Evolutionary conservation across 2,888 invertebrate species (phyloP), one percentile per base, ranked within the genome.

Genomic region (Amphipoea lucens): DNA sequence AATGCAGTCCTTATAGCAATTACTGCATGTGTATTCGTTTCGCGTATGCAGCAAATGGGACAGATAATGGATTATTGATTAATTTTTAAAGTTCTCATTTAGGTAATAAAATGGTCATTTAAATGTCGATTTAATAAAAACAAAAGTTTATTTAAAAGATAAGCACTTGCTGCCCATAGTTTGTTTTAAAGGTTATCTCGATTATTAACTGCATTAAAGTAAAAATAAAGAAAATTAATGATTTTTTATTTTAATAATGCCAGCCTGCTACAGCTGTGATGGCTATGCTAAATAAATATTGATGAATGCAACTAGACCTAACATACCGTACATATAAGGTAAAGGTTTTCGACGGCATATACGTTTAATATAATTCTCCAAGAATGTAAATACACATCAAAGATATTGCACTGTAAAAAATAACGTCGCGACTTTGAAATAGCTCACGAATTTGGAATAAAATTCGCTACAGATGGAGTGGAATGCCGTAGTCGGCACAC

Each of bases 401-500:
- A 76, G 63, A 74, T 84, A 82, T 79, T 76, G 73, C 70, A 74
- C 36, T 66, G 83, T 79, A 79, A 86, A 87, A 86, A 88, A 88
- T 88, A 87, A 82, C 81, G 79, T 79, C 80, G 82, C 85, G 85
- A 85, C 84, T 88, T 89, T 89, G 88, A 90, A 92, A 90, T 90
- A 90, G 87, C 87, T 90, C 92, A 92, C 92, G 93, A 92, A 91
- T 92, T 91, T 90, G 89, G 90, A 90, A 93, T 92, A 90, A 93
- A 91, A 89, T 90, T 74, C 82, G 71, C 89, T 90, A 78, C 82
- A 89, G 77, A 92, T 89, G 92, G 91, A 85, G 84, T 88, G 91
- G 92, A 90, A 93, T 92, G 90, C 84, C 74, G 88, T 76, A 81
- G 86, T 71, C 81, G 86, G 87, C 77, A 83, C 78, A 82, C 88